phyloP scores from a whole-genome alignment of 2,113 vertebrate genomes.

The Tachysurus fulvidraco region DNA sequence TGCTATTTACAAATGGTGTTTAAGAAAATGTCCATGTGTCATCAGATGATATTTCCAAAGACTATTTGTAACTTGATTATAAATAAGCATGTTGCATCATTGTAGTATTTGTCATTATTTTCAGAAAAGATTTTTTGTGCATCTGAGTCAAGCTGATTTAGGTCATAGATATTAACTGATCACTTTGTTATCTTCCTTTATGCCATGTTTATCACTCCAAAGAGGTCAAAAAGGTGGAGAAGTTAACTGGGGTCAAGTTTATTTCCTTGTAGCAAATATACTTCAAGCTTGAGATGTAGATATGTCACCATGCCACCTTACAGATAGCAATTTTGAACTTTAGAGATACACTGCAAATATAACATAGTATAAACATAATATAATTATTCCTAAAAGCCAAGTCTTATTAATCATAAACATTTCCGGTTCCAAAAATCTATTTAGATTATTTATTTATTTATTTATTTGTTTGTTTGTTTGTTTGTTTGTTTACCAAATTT shows the following conservation, averaged over 20 bases:
- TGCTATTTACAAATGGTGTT: conserved; percentile 4
- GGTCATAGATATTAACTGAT: neutral
- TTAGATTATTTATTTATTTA: no score
- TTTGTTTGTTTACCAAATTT: neutral
- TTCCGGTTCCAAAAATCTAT: neutral
- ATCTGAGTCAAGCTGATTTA: neutral
- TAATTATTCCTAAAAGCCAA: neutral
- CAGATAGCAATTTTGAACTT: neutral
- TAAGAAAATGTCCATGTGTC: conserved; percentile 4
- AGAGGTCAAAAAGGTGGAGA: neutral
- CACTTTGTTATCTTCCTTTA: neutral
- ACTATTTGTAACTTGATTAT: neutral
- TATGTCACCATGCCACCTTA: neutral
- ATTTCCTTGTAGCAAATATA: neutral
- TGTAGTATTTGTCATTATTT: neutral
- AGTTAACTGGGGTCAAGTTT: neutral
- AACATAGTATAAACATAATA: neutral
- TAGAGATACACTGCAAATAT: neutral
- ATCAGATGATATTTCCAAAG: neutral
- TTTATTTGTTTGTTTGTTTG: no score
- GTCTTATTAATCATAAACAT: neutral
- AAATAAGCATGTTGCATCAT: neutral
- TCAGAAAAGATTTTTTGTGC: neutral
- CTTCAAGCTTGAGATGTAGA: neutral
- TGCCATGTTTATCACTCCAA: neutral